Conservation (phyloP, 2,797 vertebrate species). For the Balearica regulorum region DNA sequence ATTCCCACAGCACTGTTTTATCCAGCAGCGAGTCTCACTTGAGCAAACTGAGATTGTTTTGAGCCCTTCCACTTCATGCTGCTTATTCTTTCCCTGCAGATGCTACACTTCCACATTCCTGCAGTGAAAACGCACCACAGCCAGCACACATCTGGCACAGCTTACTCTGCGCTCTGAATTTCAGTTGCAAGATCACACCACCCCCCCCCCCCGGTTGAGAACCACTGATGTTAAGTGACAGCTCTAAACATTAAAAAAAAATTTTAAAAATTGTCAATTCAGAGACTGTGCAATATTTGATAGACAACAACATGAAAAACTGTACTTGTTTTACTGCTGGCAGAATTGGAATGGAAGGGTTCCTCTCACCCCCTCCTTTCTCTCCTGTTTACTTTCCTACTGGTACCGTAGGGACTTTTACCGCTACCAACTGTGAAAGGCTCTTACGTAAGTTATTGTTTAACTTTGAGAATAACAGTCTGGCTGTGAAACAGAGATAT, state of each 20-base stretch:
- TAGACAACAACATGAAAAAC: background rate
- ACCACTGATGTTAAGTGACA: background rate
- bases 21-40: background rate
- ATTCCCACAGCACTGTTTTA: background rate
- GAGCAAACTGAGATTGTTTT: background rate
- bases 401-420: background rate
- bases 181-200: background rate
- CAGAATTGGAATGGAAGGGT: background rate
- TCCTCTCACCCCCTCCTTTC: background rate
- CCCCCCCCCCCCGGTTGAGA: background rate
- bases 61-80: background rate
- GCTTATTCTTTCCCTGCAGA: background rate
- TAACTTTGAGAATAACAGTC: background rate
- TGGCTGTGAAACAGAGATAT: background rate
- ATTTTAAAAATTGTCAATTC: background rate
- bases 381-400: background rate
- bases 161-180: background rate
- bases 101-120: background rate
- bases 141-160: background rate
- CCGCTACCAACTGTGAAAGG: background rate
- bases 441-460: slow-evolving; percentile 7
- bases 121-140: background rate
- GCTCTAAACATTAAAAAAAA: background rate
- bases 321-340: background rate
- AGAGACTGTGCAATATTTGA: background rate